Base-by-base conservation (phyloP, 2,113 vertebrate genomes). In the Sigmodon hispidus region DNA sequence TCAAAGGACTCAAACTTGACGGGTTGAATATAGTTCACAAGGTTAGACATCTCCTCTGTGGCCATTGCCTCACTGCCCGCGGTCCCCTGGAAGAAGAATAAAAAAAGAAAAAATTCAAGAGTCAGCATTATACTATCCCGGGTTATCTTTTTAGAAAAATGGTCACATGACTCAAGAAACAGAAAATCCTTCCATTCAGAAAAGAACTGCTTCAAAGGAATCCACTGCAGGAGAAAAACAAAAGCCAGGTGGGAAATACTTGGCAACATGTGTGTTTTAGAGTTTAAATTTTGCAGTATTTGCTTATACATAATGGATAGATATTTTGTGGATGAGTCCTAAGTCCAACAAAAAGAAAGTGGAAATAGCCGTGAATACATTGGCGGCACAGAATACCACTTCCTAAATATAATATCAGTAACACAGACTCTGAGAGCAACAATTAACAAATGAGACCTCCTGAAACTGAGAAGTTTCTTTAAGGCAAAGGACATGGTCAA, bases 41-140 rank as follows among this genome's bases (percentile, higher is more conserved):
- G 98, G 98, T 99, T 99, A 94, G 99, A 99, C 99, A 99, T 99
- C 98, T 99, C 99, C 93, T 99, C 99, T 0, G 99, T 99, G 94
- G 99, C 99, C 98, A 99, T 99, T 0, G 99, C 99, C 96, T 99
- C 99, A 3, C 99, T 99, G 91, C 99, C 99, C 67, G 99, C 99
- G 21, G 99, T 99, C 1, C 99, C 99, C 99, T 99, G 92, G 26
- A 96, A 94, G 16, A 89, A 21, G 88, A 65, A 96, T 50, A 29
- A 97, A 85, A 93, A 17, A 26, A n/a, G 86, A 36, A 89, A 87
- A 61, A 93, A 0, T 26, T n/a, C 96, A 86, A 65, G 88, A 45
- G 94, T 59, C 29, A 40, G 22, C 67, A 45, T 77, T 65, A 16
- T 11, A 21, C 13, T 13, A 11, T 6, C 2, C 24, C 90, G 24